phyloP scores from a whole-genome alignment of 2,888 invertebrate species.

The Tenthredo notha region DNA sequence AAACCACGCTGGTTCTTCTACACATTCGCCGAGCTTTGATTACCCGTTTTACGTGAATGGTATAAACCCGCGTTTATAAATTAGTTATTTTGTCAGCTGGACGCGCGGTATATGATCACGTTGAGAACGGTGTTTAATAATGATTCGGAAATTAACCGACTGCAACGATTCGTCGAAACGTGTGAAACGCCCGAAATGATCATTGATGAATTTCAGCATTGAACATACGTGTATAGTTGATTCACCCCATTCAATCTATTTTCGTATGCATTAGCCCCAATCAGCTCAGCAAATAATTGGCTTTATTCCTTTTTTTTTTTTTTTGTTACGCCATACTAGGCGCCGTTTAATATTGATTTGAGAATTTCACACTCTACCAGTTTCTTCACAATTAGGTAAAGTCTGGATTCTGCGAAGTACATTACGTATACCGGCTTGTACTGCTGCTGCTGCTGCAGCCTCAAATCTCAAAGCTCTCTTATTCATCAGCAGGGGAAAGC shows the following conservation, averaged over 20 bases:
- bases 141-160: conserved; percentile 21
- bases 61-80: conserved; percentile 16
- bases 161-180: conserved; percentile 5
- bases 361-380: not conserved
- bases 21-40: conserved; percentile 3
- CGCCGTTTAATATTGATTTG: conserved; percentile 3
- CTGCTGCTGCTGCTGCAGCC: not conserved
- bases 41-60: not conserved
- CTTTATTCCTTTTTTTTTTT: not conserved
- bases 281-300: not conserved
- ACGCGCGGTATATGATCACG: not conserved
- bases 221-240: not conserved
- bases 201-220: not conserved
- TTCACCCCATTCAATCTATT: conserved; percentile 7
- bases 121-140: conserved; percentile 4
- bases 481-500: not conserved
- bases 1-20: conserved; percentile 8
- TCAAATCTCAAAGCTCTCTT: not conserved
- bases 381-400: not conserved
- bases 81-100: conserved; percentile 16
- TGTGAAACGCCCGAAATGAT: not conserved
- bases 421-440: not conserved
- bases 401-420: not conserved
- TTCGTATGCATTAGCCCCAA: not conserved
- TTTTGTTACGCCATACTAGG: not conserved